phyloP scores from a whole-genome alignment of 2,888 invertebrate species.

The Caenorhabditis macrosperma region DNA sequence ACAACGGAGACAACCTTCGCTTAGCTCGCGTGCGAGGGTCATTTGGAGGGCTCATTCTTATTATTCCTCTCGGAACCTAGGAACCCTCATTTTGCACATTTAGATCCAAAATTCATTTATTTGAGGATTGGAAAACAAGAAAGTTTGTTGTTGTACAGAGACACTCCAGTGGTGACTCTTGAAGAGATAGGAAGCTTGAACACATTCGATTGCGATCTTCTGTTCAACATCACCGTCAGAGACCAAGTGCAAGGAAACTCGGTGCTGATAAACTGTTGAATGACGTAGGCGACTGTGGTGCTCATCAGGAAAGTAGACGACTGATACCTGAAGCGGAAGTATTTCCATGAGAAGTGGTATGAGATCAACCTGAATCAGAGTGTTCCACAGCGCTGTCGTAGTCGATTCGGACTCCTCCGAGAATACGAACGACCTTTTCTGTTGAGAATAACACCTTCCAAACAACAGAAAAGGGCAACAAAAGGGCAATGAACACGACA shows the following conservation, averaged over 20 bases:
- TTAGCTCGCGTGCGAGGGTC: too few species aligned
- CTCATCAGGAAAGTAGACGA: background rate
- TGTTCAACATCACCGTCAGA: background rate
- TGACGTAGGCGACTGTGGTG: background rate
- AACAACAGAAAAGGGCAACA: background rate
- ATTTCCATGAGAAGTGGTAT: too few species aligned
- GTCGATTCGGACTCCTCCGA: background rate
- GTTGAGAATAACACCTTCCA: background rate
- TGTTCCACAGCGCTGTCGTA: background rate
- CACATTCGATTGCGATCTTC: background rate
- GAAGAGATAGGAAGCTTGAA: background rate
- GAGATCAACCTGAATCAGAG: background rate
- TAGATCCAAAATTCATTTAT: too few species aligned
- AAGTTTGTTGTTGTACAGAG: too few species aligned
- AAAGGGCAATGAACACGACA: background rate
- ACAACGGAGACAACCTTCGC: too few species aligned
- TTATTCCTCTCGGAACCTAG: too few species aligned
- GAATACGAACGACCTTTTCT: background rate
- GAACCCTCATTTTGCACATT: too few species aligned
- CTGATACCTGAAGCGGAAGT: too few species aligned
- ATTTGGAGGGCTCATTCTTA: too few species aligned
- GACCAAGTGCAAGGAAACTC: background rate
- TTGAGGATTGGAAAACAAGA: too few species aligned
- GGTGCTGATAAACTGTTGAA: background rate
- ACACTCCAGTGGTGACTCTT: too few species aligned